These are phyloP conservation scores for Tetrao urogallus DNA, from an alignment of 2,113 vertebrate genomes.

Conservation along the genomic window DNA sequence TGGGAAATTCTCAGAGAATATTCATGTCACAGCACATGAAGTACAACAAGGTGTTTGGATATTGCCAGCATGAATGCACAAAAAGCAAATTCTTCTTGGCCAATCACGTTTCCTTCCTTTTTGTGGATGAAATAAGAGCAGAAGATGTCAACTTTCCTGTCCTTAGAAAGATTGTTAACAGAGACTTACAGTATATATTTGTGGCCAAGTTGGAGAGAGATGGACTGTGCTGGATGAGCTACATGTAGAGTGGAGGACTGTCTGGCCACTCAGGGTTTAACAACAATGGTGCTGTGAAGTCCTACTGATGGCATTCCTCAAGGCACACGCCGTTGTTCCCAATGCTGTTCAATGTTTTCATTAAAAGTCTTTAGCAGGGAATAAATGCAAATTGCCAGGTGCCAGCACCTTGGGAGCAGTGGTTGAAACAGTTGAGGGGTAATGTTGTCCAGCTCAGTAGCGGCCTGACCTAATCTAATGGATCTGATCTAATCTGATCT, in stretches of 20 bases:
- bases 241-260: background rate
- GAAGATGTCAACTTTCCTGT: background rate
- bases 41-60: background rate
- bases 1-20: background rate
- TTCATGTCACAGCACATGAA: background rate
- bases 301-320: background rate
- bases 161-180: background rate
- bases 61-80: background rate
- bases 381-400: background rate
- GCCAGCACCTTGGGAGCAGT: background rate
- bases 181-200: background rate
- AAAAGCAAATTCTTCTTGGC: background rate
- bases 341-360: background rate
- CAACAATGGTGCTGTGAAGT: background rate
- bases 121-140: background rate
- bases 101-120: background rate
- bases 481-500: too few species aligned
- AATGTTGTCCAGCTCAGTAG: background rate
- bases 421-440: fast-evolving
- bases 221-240: background rate
- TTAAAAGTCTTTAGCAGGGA: background rate
- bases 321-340: background rate
- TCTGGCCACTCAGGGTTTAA: background rate
- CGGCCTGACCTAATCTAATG: background rate
- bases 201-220: background rate